These are phyloP conservation scores for Chrysemys picta DNA, from an alignment of 2,113 vertebrate genomes.

Conservation along the genomic window DNA sequence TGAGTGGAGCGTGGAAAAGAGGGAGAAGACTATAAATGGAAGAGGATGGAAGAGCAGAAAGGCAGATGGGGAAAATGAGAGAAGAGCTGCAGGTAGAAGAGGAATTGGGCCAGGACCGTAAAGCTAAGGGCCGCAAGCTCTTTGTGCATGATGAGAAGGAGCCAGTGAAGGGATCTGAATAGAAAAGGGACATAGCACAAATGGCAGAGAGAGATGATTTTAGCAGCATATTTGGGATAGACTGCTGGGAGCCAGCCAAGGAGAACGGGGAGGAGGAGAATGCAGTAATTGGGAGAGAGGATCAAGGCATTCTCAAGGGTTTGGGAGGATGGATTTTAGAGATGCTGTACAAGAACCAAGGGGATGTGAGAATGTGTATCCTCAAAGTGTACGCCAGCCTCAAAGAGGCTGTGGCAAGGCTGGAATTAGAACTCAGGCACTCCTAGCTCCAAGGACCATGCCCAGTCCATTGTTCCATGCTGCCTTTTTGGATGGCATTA, in stretches of 20 bases:
- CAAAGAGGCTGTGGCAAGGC: background rate
- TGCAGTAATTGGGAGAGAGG: fast-evolving
- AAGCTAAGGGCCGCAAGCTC: background rate
- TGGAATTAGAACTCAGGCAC: background rate
- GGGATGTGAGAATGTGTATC: background rate
- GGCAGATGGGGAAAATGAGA: background rate
- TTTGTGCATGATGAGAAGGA: fast-evolving
- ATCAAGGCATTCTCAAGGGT: fast-evolving
- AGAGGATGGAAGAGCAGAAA: background rate
- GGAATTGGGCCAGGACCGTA: background rate
- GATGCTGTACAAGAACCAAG: background rate
- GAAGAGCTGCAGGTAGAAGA: background rate
- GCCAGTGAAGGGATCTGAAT: background rate
- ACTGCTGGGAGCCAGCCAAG: background rate
- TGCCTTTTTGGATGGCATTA: slow-evolving; percentile 39
- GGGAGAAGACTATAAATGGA: fast-evolving
- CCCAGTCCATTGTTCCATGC: slow-evolving; percentile 1
- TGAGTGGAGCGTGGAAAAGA: background rate
- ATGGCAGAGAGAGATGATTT: background rate
- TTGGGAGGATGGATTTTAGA: background rate
- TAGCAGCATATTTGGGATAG: fast-evolving
- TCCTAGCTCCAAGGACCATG: background rate
- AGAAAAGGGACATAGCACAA: background rate
- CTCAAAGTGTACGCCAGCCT: slow-evolving; percentile 35
- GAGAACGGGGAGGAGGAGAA: background rate